Percentiles rank a stretch among this genome's conserved stretches.
Conservation (phyloP, 2,888 invertebrate genomes). For the Dinocampus coccinellae region DNA sequence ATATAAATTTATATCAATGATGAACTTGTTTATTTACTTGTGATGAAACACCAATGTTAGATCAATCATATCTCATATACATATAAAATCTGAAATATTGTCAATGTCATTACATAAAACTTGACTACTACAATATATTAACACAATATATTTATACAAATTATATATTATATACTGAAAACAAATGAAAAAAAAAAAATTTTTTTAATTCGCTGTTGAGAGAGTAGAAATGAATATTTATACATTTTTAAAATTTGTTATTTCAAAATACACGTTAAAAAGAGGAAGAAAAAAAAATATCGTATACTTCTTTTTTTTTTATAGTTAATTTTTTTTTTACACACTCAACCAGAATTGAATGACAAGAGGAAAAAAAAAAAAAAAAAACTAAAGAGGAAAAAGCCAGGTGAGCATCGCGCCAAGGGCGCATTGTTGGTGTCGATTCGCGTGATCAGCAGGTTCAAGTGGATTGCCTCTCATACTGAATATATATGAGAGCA, state of each 20-base stretch:
- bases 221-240: neutral
- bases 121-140: neutral
- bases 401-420: conserved; percentile 64
- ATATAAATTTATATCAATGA: conserved; percentile 16
- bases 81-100: neutral
- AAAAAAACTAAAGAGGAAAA: conserved; percentile 12
- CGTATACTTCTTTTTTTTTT: conserved; percentile 1
- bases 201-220: too few relatives aligned
- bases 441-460: conserved; percentile 64
- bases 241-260: too few relatives aligned
- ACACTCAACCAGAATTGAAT: conserved; percentile 38
- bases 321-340: conserved; percentile 26
- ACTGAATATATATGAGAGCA: conserved; percentile 6
- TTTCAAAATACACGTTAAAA: too few relatives aligned
- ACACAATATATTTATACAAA: too few relatives aligned
- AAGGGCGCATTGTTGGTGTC: conserved; percentile 36
- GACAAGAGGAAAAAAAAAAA: neutral
- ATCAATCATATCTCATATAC: conserved; percentile 9
- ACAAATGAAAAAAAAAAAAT: too few relatives aligned
- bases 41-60: conserved; percentile 16
- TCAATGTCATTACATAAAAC: neutral
- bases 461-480: conserved; percentile 51
- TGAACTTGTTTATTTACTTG: conserved; percentile 15
- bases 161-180: neutral
- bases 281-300: neutral